phyloP scores from a whole-genome alignment of 64 coral and sea anemone species.

The Porites lutea region DNA sequence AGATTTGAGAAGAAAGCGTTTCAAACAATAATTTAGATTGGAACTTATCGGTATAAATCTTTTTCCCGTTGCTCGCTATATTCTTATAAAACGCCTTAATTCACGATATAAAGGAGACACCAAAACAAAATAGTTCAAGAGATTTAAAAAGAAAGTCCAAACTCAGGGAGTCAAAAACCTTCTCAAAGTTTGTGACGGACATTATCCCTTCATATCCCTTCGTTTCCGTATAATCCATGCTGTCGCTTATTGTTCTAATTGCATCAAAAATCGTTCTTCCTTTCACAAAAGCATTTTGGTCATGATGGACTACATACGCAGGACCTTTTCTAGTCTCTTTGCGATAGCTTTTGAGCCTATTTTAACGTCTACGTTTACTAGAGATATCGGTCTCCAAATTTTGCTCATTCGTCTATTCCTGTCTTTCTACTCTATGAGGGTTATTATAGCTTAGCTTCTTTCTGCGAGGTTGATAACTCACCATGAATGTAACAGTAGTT shows the following conservation, averaged over 20 bases:
- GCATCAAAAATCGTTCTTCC: constrained; percentile 40
- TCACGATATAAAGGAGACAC: constrained; percentile 1
- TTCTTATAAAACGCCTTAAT: constrained; percentile 35
- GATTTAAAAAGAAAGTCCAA: background rate
- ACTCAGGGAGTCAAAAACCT: constrained; percentile 24
- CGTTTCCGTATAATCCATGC: background rate
- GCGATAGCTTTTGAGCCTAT: constrained; percentile 49
- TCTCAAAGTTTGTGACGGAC: constrained; percentile 21
- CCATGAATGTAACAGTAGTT: too few species aligned
- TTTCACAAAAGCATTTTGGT: constrained; percentile 34
- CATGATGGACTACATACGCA: constrained; percentile 10
- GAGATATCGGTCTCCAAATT: too few species aligned
- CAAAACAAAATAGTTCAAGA: background rate
- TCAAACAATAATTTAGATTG: too few species aligned
- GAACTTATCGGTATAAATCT: too few species aligned
- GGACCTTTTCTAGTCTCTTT: constrained; percentile 25
- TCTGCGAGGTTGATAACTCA: too few species aligned
- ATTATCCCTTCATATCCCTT: background rate
- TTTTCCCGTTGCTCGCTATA: too few species aligned
- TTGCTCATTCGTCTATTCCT: too few species aligned
- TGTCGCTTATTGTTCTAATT: background rate
- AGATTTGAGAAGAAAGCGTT: too few species aligned
- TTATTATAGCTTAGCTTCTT: too few species aligned
- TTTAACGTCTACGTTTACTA: too few species aligned
- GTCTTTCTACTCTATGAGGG: too few species aligned